These are phyloP conservation scores for Chloroclysta siterata DNA, from an alignment of 2,888 invertebrate species.

Conservation along the genomic window DNA sequence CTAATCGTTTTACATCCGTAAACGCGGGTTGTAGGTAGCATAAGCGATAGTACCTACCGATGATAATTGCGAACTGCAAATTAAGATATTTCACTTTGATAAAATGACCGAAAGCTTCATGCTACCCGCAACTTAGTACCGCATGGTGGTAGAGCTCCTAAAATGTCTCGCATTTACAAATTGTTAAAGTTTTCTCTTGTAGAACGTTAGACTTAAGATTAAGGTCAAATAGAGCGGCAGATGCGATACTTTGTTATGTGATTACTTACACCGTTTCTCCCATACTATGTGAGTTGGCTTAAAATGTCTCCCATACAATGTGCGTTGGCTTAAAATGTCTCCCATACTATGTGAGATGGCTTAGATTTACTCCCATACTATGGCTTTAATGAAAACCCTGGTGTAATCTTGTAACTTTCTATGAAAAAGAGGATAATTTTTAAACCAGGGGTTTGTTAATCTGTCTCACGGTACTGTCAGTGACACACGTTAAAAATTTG, in stretches of 20 bases:
- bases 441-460: background rate
- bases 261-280: slow-evolving; percentile 16
- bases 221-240: slow-evolving; percentile 39
- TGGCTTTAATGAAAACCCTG: background rate
- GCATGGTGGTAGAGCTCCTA: slow-evolving; percentile 5
- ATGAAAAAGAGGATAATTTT: background rate
- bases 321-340: background rate
- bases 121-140: background rate
- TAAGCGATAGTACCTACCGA: background rate
- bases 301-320: background rate
- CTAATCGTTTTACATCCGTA: background rate
- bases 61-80: too few relatives aligned
- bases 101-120: too few relatives aligned
- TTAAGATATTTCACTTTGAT: too few relatives aligned
- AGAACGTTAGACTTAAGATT: slow-evolving; percentile 43
- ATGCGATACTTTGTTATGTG: slow-evolving; percentile 36
- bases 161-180: slow-evolving; percentile 48
- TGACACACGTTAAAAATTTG: background rate
- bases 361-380: background rate
- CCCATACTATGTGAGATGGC: background rate
- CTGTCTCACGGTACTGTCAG: background rate
- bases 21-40: slow-evolving; percentile 1
- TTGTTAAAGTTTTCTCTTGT: slow-evolving; percentile 45
- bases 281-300: background rate
- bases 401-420: background rate